Evolutionary conservation across 2,113 vertebrate genomes (phyloP), one percentile per base, ranked within the genome.

Genomic region (Panthera uncia): DNA sequence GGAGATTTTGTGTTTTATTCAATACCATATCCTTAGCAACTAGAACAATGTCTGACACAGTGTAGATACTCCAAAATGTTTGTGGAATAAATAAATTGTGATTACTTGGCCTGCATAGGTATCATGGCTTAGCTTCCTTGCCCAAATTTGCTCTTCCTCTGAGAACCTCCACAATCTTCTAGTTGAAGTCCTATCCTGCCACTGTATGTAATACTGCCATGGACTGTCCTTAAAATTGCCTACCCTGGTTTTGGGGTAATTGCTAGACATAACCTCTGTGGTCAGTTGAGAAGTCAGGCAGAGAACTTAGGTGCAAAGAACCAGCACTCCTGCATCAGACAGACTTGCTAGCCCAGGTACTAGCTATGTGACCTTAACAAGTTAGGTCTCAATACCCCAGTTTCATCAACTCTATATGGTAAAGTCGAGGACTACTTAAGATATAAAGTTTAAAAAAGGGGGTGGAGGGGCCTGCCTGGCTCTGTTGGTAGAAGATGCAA

Each of bases 131-230:
- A 97, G 23, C 61, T 52, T 79, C 18, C 79, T 85, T 95, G 69
- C 63, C 52, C 79, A 85, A 71, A 97, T 92, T 93, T 89, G 33
- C 38, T 71, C 45, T 94, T 14, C 52, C 36, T 85, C 38, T 90
- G 68, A 90, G 81, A 79, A 65, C 48, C 57, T 87, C 38, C 31
- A n/a, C 50, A 83, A 11, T 52, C 36, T 57, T 18, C 21, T 52
- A 38, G 18, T 68, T 69, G 19, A 78, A 78, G 25, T 52, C 33
- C 61, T 76, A 82, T 38, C 29, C 82, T 61, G 19, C 41, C 25
- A 50, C 33, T 88, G 19, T 76, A 48, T 84, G 1, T 74, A 48
- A 92, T 68, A 50, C 14, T 83, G 8, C 50, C 33, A 13, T 45
- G 29, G 45, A 36, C 50, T 84, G 29, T 71, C 29, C 65, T 92